Evolutionary conservation across 2,113 vertebrate genomes (phyloP).

Genomic region (Vicugna pacos): DNA sequence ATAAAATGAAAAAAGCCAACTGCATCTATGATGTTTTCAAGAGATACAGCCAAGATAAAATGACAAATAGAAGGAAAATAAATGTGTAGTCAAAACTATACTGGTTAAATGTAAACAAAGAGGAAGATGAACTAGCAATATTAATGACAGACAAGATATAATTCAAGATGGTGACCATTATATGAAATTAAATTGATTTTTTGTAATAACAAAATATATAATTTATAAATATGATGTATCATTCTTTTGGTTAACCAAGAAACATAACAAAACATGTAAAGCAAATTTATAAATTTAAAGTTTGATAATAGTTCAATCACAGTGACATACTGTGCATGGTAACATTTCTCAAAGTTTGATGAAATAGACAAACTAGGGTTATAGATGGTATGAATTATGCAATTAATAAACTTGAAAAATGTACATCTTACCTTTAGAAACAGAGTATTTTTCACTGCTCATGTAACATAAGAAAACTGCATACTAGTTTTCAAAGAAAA

Average conservation of each 20-base stretch:
- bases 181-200: not conserved
- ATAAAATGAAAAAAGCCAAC: not conserved
- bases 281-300: not conserved
- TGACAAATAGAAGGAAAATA: not conserved
- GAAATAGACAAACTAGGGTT: not conserved
- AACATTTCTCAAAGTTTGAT: not conserved
- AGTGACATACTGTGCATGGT: not conserved
- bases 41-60: not conserved
- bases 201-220: not conserved
- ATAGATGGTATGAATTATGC: not conserved
- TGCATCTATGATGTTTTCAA: not conserved
- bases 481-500: not conserved
- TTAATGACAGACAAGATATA: not conserved
- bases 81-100: not conserved
- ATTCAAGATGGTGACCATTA: not conserved
- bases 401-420: constrained; percentile 13
- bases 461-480: not conserved
- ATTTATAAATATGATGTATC: not conserved
- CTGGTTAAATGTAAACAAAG: not conserved
- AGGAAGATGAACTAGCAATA: not conserved
- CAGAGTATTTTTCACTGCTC: not conserved
- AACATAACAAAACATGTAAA: not conserved
- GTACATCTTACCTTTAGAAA: not conserved
- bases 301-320: not conserved
- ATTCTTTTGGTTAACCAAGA: not conserved